A percentile compares a stretch with the other conserved stretches of the same genome.
Evolutionary conservation across 1,140 invertebrate genomes (phyloP).

Genomic region (Neuroterus valhalla): DNA sequence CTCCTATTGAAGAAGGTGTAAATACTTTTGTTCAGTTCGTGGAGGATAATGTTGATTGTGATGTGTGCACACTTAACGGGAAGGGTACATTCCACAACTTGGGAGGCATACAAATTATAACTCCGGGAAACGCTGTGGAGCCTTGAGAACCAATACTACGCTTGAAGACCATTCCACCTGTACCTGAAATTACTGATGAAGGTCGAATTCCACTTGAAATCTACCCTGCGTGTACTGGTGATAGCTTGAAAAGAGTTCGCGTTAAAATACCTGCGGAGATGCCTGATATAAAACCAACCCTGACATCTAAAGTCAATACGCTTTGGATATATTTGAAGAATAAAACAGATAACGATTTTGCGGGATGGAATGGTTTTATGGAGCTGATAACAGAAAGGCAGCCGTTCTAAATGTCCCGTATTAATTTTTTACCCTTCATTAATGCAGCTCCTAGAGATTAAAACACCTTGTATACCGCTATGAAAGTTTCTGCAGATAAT

Average conservation of each 20-base stretch:
- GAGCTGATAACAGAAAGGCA: background rate
- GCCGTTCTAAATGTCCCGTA: background rate
- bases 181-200: background rate
- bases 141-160: background rate
- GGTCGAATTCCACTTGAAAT: too few species aligned
- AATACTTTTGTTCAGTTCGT: constrained; percentile 41
- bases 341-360: too few species aligned
- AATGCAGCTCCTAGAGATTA: background rate
- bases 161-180: background rate
- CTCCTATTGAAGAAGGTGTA: constrained; percentile 19
- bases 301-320: too few species aligned
- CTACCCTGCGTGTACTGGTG: too few species aligned
- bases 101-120: constrained; percentile 46
- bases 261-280: too few species aligned
- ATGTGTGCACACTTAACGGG: constrained; percentile 53
- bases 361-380: constrained; percentile 10
- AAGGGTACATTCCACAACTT: constrained; percentile 53
- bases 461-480: constrained; percentile 11
- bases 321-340: too few species aligned
- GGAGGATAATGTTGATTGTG: constrained; percentile 59
- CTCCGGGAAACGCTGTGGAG: background rate
- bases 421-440: constrained; percentile 20
- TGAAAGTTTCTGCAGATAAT: background rate
- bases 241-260: too few species aligned
- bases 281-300: too few species aligned